Evolutionary conservation across 2,113 vertebrate species (phyloP).

Genomic region (Tapirus terrestris): DNA sequence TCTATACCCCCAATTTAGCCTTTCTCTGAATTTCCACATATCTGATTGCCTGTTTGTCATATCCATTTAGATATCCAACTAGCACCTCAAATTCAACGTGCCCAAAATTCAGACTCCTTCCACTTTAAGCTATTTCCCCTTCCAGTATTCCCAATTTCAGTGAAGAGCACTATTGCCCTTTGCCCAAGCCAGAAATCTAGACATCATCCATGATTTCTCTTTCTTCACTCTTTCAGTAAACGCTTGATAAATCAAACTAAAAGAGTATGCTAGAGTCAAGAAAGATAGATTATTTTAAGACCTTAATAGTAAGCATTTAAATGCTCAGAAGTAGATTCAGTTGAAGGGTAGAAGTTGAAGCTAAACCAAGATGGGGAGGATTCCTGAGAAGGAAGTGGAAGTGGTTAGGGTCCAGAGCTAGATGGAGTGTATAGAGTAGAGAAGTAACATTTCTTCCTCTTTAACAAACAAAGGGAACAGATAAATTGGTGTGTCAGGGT

Average conservation of each 20-base stretch:
- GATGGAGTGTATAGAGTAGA: background rate
- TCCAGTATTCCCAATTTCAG: background rate
- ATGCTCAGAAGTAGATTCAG: background rate
- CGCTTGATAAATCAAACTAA: background rate
- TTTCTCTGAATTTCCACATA: background rate
- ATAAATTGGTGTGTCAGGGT: background rate
- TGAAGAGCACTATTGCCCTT: background rate
- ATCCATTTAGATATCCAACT: background rate
- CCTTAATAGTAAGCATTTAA: background rate
- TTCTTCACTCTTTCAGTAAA: background rate
- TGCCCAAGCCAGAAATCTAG: background rate
- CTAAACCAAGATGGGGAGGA: background rate
- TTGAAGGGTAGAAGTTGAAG: background rate
- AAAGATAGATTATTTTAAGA: slow-evolving; percentile 24
- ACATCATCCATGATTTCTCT: background rate
- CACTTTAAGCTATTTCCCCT: background rate
- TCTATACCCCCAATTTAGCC: background rate
- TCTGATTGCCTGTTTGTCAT: background rate
- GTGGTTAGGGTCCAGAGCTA: background rate
- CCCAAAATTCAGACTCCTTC: background rate
- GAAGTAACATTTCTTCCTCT: background rate
- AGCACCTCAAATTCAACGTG: background rate
- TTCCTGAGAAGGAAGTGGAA: background rate
- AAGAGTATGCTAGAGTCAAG: background rate
- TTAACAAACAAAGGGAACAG: background rate